Evolutionary conservation across 2,113 vertebrate species (phyloP).

Genomic region (Brienomyrus brachyistius): DNA sequence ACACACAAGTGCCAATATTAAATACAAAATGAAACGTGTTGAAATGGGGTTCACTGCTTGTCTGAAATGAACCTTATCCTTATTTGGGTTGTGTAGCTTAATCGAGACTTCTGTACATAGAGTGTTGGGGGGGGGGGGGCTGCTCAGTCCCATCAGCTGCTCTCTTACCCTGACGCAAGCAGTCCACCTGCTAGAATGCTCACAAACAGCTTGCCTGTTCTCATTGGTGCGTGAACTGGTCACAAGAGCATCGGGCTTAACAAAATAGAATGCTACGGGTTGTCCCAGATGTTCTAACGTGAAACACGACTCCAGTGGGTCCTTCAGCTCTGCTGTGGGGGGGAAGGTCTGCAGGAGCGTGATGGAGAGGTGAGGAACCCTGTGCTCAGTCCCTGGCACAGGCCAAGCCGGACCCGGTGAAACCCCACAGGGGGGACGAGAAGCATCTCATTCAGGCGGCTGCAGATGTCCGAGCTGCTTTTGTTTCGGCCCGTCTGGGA

Average conservation of each 20-base stretch:
- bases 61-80: not conserved
- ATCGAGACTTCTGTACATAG: not conserved
- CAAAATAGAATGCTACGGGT: slow-evolving; percentile 12
- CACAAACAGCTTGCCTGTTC: not conserved
- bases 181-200: not conserved
- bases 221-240: slow-evolving; percentile 5
- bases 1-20: not conserved
- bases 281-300: not conserved
- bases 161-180: not conserved
- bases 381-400: slow-evolving; percentile 7
- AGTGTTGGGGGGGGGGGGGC: not conserved
- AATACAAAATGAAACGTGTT: not conserved
- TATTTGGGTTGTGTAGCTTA: not conserved
- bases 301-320: not conserved
- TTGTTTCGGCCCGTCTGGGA: slow-evolving; percentile 17
- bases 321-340: not conserved
- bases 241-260: slow-evolving; percentile 26
- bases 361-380: slow-evolving; percentile 22
- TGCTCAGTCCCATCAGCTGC: not conserved
- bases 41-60: not conserved
- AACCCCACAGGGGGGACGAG: not conserved
- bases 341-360: not conserved
- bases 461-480: slow-evolving; percentile 26
- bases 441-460: not conserved
- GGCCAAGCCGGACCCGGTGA: not conserved